These are phyloP conservation scores for Hipposideros armiger DNA, from an alignment of 2,113 vertebrate species.

Conservation along the genomic window DNA sequence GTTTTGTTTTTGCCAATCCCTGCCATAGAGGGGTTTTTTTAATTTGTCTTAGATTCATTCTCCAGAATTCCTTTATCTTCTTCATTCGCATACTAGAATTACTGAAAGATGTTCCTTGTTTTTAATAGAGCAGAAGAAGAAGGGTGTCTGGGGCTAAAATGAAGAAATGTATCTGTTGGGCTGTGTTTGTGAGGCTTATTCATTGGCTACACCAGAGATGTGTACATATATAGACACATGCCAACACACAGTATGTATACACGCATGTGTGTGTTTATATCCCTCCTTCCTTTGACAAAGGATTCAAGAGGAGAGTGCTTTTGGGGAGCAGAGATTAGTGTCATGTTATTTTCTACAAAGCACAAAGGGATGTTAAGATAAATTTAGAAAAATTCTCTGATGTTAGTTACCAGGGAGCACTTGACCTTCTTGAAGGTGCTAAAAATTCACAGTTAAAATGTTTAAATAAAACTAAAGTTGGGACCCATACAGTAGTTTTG, in stretches of 20 bases:
- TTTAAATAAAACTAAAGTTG: slow-evolving; percentile 40
- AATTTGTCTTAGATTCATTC: slow-evolving; percentile 27
- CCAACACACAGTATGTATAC: neutral
- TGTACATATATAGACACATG: neutral
- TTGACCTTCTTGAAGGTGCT: slow-evolving; percentile 41
- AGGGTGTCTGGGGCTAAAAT: neutral
- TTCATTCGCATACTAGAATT: slow-evolving; percentile 48
- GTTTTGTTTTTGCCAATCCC: neutral
- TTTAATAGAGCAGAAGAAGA: slow-evolving; percentile 6
- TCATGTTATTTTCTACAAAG: slow-evolving; percentile 3
- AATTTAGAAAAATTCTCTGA: slow-evolving; percentile 16
- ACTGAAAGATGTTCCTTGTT: slow-evolving; percentile 21
- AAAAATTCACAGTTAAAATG: slow-evolving; percentile 41
- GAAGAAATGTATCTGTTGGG: neutral
- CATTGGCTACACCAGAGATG: neutral
- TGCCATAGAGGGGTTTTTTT: neutral
- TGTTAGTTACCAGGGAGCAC: neutral
- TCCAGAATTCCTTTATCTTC: neutral
- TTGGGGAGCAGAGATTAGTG: neutral
- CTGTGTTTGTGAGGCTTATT: slow-evolving; percentile 30
- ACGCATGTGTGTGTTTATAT: neutral
- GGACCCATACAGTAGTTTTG: neutral
- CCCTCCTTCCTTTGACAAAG: neutral
- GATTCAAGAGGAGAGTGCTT: slow-evolving; percentile 20
- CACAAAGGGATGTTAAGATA: slow-evolving; percentile 6